Evolutionary conservation across 2,797 vertebrate genomes (phyloP).

Genomic region (Anomalospiza imberbis): DNA sequence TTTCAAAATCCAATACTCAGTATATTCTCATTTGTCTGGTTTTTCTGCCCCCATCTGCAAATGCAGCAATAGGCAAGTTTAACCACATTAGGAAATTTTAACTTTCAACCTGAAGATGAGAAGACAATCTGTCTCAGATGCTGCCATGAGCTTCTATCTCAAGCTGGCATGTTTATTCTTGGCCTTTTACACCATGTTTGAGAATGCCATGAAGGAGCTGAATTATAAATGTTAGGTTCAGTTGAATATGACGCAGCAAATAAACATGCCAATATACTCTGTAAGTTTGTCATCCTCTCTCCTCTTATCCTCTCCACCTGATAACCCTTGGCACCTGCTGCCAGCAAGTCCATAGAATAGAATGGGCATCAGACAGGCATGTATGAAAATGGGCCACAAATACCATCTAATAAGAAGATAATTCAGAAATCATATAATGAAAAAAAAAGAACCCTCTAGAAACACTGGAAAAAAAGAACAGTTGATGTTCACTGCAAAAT

Average conservation of each 20-base stretch:
- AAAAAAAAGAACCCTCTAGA: neutral
- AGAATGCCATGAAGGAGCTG: conserved; percentile 7
- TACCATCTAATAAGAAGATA: neutral
- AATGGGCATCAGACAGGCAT: neutral
- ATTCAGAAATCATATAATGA: neutral
- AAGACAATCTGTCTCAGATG: conserved; percentile 10
- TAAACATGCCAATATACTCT: conserved; percentile 29
- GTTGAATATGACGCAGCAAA: conserved; percentile 63
- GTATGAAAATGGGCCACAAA: neutral
- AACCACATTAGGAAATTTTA: conserved; percentile 27
- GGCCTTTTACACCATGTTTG: conserved; percentile 25
- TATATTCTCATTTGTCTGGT: neutral
- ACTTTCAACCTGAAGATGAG: conserved; percentile 49
- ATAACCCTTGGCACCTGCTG: neutral
- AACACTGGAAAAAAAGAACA: neutral
- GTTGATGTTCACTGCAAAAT: neutral
- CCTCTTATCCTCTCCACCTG: rapidly evolving
- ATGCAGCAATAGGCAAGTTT: neutral
- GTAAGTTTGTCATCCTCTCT: neutral
- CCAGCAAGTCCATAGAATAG: neutral
- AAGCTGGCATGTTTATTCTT: conserved; percentile 60
- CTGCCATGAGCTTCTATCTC: conserved; percentile 38
- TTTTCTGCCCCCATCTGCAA: neutral
- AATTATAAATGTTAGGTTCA: conserved; percentile 52
- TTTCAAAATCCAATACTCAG: neutral